Base-by-base conservation (phyloP, 2,797 vertebrate genomes). In the Orientallactaga sibirica region DNA sequence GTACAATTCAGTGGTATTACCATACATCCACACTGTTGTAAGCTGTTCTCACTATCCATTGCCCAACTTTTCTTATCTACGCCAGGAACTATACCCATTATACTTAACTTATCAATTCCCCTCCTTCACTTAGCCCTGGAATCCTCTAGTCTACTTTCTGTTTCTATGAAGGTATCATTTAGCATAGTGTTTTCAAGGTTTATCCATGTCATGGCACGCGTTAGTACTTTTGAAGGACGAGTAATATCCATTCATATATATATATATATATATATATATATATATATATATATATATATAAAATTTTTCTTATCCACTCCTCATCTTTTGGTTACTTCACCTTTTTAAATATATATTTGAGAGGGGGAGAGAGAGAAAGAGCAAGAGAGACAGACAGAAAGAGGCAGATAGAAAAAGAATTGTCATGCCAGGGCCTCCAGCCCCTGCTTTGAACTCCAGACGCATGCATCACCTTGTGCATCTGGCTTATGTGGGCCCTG, bases 151-250 rank as follows among this genome's bases (percentile, higher is more conserved):
- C 67, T 52, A 14, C 58, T 58, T 81, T 64, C 33, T 85, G 74
- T 55, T 37, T 90, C 55, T 82, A 3, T 68, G 43, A 92, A 96
- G 74, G 43, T 71, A 20, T 86, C 43, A 43, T 66, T 90, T 86
- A 76, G 37, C 41, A 24, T 85, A 74, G 29, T 64, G 18, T 74
- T 86, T 92, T 70, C 86, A 41, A 73, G 29, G 2, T 91, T 93
- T 29, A 37, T 61, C 52, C 16, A 15, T 43, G 58, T 75, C 58
- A 24, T 37, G 14, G 67, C 7, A 15, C 66, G 14, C 85, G 48
- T 86, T 12, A 48, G 58, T 73, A 73, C 27, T 88, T 91, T 96
- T 91, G 78, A 86, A 11, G 11, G 52, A 43, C 89, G 58, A 88
- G 25, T 96, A 92, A 64, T 90, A 91, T 70, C 79, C 76, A 7